These are phyloP conservation scores for Chydorus sphaericus DNA, from an alignment of 2,888 invertebrate genomes.

Conservation along the genomic window DNA sequence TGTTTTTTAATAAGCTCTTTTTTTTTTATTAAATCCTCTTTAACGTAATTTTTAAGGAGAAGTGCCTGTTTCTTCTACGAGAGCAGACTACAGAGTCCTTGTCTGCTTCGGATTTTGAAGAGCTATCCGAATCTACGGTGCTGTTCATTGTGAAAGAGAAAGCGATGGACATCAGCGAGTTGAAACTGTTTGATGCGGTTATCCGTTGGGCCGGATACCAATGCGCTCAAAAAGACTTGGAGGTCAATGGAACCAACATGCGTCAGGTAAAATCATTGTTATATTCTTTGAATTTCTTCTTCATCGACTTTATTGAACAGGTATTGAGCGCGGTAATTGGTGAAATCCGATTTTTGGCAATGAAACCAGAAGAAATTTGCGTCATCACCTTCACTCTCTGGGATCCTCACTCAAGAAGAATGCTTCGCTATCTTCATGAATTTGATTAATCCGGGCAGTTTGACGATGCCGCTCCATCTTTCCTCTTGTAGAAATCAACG, in stretches of 20 bases:
- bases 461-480: conserved; percentile 17
- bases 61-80: background rate
- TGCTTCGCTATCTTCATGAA: conserved; percentile 69
- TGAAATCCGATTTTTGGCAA: conserved; percentile 62
- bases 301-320: conserved; percentile 18
- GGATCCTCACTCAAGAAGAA: conserved; percentile 54
- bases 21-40: too few relatives aligned
- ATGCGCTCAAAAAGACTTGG: conserved; percentile 35
- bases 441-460: conserved; percentile 47
- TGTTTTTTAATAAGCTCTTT: too few relatives aligned
- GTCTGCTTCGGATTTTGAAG: conserved; percentile 57
- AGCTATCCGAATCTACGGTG: conserved; percentile 57
- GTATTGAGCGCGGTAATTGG: conserved; percentile 38
- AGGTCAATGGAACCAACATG: too few relatives aligned
- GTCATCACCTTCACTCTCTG: conserved; percentile 59
- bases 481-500: background rate
- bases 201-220: conserved; percentile 47
- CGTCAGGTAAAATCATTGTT: too few relatives aligned
- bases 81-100: conserved; percentile 46
- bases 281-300: too few relatives aligned
- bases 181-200: conserved; percentile 59
- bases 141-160: conserved; percentile 59
- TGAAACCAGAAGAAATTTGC: conserved; percentile 70
- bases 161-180: conserved; percentile 52
- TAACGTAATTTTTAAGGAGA: background rate